These are phyloP conservation scores for Odocoileus virginianus DNA, from an alignment of 2,113 vertebrate genomes.

Conservation along the genomic window DNA sequence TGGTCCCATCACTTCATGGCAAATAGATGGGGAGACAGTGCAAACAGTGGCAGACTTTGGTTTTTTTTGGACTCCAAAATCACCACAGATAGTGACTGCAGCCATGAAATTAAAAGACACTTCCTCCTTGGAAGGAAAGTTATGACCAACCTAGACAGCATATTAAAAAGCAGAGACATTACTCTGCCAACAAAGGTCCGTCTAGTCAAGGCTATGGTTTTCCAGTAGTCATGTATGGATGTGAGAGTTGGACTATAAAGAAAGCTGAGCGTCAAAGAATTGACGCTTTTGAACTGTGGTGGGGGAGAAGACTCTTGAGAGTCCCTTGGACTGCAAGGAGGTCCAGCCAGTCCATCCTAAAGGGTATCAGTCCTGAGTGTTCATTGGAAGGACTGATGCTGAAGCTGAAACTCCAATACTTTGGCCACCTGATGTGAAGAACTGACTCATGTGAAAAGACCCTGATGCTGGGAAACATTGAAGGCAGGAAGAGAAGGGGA, in stretches of 20 bases:
- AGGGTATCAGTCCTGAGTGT: not conserved
- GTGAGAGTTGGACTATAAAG: not conserved
- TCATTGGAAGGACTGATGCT: not conserved
- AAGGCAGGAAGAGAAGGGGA: not conserved
- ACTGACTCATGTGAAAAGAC: not conserved
- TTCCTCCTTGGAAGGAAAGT: not conserved
- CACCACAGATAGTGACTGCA: not conserved
- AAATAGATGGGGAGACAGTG: not conserved
- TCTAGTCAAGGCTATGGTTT: not conserved
- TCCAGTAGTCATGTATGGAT: not conserved
- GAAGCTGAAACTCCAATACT: not conserved
- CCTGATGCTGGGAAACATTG: not conserved
- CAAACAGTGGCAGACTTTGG: not conserved
- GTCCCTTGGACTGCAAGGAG: not conserved
- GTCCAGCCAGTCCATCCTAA: not conserved
- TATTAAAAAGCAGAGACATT: not conserved
- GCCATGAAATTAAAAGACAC: not conserved
- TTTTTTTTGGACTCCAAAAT: not conserved
- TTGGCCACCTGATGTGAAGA: not conserved
- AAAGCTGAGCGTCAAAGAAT: fast-evolving
- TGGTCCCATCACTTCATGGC: not conserved
- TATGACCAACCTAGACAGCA: not conserved
- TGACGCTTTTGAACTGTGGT: not conserved
- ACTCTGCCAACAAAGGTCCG: not conserved
- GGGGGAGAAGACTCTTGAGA: not conserved